Base-by-base conservation (phyloP, 2,888 invertebrate genomes). In the Cephus sareptanus region DNA sequence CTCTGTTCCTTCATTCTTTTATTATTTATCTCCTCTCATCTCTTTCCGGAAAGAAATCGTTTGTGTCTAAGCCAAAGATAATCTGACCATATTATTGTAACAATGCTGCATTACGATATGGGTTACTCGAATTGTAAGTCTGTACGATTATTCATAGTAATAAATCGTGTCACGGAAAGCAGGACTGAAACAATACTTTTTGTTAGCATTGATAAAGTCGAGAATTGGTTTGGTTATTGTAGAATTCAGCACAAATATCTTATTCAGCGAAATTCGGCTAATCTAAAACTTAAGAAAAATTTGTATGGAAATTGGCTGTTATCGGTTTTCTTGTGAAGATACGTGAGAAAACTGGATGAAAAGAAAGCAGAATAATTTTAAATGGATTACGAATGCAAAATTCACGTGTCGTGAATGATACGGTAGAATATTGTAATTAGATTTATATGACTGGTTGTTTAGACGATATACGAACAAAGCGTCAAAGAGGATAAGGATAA, bases 1-100 rank as follows among this genome's bases (percentile, higher is more conserved):
- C 9, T 56, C 56, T 23, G 23, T 56, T 40, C 15, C 40, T 15
- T 56, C 2, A 9, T 1, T 9, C 23, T 23, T 11, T 71, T 31
- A 71, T 15, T 31, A 71, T 33, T 70, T 71, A 31, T 71, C 34
- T 34, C 33, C 11, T 31, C 34, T 33, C 12, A 0, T 76, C 79
- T 79, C 74, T 75, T 78, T 77, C 75, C 35, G 82, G 81, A 81
- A 83, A 83, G 74, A 82, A 84, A 83, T 81, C 82, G 77, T 84
- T 81, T 85, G 84, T 83, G 84, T 87, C 85, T 86, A 89, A 88
- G 85, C 90, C 90, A 90, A 90, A 90, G 90, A 90, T 89, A 85
- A 85, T 86, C 85, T 84, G 84, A 89, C 81, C 83, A 87, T 86
- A 85, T 85, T 84, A 88, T 87, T 88, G 86, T 81, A 73, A 81